Evolutionary conservation across 2,113 vertebrate species (phyloP), one percentile per base, ranked within the genome.

Genomic region (Cathartes aura): DNA sequence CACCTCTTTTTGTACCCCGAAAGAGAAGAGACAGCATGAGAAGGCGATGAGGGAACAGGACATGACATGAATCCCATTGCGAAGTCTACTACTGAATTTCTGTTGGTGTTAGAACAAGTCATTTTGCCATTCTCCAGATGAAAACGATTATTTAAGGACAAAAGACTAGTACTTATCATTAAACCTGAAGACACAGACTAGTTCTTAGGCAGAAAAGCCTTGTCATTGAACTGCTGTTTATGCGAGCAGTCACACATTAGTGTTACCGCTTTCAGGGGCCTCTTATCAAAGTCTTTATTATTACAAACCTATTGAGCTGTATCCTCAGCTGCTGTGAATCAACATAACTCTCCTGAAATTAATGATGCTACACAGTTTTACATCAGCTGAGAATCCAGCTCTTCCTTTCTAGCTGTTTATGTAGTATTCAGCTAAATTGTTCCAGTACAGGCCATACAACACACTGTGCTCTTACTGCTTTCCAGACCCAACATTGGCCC

Each of bases 191-290:
- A 95, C 83, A 84, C 80, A 92, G 89, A 64, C 60, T 93, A 89
- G 95, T 97, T 96, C 94, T 92, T 63, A 87, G 90, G 90, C 82
- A 93, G 94, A 95, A 97, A 97, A 96, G 94, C 96, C 86, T 95
- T 97, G 95, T 95, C 90, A 97, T 79, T 84, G 95, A 96, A 38
- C 95, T 97, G 86, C 86, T 97, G 97, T 97, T 97, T 97, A 96
- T 93, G 82, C 4, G 29, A 97, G 93, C 90, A 96, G 90, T 81
- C 95, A 95, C 95, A 92, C 75, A 87, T 93, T 93, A 94, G 60
- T 50, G 94, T 94, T 96, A 52, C 97, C 1, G 52, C 92, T 94
- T 97, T 79, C 80, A 84, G 91, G 82, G 68, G 63, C 90, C 79
- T 95, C 93, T 96, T 94, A 89, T 95, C 94, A 96, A 95, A 90